Evolutionary conservation across 2,113 vertebrate species (phyloP), one percentile per base, ranked within the genome.

Genomic region (Lethenteron reissneri): DNA sequence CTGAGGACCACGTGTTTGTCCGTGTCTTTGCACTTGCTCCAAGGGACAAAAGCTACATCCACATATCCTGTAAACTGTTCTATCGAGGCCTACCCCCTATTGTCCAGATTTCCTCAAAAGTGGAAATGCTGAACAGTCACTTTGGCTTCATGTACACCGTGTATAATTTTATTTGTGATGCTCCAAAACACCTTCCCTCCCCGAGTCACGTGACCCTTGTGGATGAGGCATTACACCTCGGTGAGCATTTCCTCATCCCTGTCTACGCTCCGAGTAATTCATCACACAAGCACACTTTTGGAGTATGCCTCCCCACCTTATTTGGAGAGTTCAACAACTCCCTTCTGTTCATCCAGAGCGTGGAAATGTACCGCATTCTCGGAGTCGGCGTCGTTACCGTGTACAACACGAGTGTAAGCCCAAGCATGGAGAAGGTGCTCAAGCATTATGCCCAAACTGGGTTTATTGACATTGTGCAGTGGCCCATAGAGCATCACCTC

Each of bases 301-400:
- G 83, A 0, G 74, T 87, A 9, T 89, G 86, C 71, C 78, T 87
- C 72, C 87, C 85, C 58, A 76, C 71, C 64, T 78, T 87, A 74
- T 87, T 84, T 76, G 83, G 78, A 2, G 71, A 75, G 12, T 85
- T 82, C 75, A 84, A 83, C 75, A 89, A 85, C 0, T 78, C 84
- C 58, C 79, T 88, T 70, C 85, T 86, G 75, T 82, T 81, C 70
- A 80, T 82, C 60, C 84, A 85, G 76, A 79, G 77, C 11, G 74
- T 84, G 73, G 86, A 87, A 76, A 83, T 84, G 80, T 86, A 85
- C 78, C 85, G 80, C 79, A 73, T 86, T 72, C 80, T 86, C 14
- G 84, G 84, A 12, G 79, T 78, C 1, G 72, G 82, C 74, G 80
- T 77, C 19, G 83, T 86, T 73, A 76, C 84, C 19, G 79, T 86